These are phyloP conservation scores for Hydrophis major DNA, from an alignment of 2,797 vertebrate species.

Conservation along the genomic window DNA sequence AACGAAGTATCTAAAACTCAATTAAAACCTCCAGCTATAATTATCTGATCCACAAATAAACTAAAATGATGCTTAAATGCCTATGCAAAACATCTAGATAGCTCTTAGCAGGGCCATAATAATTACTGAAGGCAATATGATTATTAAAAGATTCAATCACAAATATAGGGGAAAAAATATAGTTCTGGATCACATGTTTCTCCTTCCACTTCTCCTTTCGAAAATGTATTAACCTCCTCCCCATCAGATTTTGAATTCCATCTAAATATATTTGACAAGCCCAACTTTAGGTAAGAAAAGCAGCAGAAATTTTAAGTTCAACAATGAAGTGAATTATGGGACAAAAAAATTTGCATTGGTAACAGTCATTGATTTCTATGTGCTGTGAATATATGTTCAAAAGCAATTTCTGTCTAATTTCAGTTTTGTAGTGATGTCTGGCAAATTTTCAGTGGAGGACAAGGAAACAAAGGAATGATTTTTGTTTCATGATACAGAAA, in stretches of 20 bases:
- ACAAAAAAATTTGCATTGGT: not conserved
- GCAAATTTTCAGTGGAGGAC: not conserved
- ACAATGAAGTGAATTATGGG: not conserved
- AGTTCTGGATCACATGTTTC: not conserved
- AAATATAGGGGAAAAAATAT: not conserved
- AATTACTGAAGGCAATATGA: not conserved
- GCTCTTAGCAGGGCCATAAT: not conserved
- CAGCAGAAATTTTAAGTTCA: not conserved
- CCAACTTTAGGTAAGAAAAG: not conserved
- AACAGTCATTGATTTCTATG: not conserved
- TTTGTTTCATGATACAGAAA: not conserved
- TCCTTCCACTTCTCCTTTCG: not conserved
- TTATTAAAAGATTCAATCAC: not conserved
- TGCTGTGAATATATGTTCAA: not conserved
- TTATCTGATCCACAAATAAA: not conserved
- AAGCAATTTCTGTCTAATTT: not conserved
- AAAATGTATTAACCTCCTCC: not conserved
- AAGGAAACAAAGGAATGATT: not conserved
- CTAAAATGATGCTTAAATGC: not conserved
- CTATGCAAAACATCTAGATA: not conserved
- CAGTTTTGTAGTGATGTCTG: not conserved
- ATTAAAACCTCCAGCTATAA: not conserved
- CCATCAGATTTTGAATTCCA: not conserved
- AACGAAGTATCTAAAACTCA: not conserved
- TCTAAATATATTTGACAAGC: not conserved